Base-by-base conservation (phyloP, 2,113 vertebrate species). In the Notiomystis cincta region DNA sequence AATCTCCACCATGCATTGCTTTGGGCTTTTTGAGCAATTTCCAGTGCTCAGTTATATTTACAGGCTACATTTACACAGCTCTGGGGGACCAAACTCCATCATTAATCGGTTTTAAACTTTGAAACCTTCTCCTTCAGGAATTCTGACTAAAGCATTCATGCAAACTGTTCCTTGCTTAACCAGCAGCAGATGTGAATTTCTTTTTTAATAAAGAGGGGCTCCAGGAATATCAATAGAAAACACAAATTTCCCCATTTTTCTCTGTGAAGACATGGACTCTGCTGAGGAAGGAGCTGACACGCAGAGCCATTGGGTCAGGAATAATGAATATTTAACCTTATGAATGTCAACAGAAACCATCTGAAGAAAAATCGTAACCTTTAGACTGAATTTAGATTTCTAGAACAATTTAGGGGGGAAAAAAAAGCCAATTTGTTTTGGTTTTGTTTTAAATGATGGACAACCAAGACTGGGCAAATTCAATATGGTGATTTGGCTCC, bases 221-320 rank as follows among this genome's bases (percentile, higher is more conserved):
- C 66, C 30, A 47, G 6, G 18, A 77, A 15, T 16, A 51, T 27
- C 6, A 15, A 54, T 17, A 10, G 42, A 18, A 72, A 90, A 51
- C 6, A 24, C 2, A 54, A 8, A 0, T 0, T 21, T 81, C 9
- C 23, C 21, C 28, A 19, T 11, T 71, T 58, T 56, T 22, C 23
- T 35, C 18, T 53, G 11, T 7, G 18, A 65, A 14, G 18, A 27
- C 5, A 11, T 0, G 4, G 24, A 24, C 44, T 60, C 60, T 67
- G 31, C 20, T 54, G 24, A 67, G 54, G 25, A 37, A 58, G 47
- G 9, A 40, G 33, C 42, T 75, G 53, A 8, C 20, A 35, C 21
- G 40, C 16, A 51, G 51, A 89, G 15, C 22, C 61, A 60, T 7
- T 7, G 7, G 2, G 33, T 16, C n/a, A 86, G 71, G 30, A 77